Base-by-base conservation (phyloP, 2,888 invertebrate species). In the Choreutis nemorana region DNA sequence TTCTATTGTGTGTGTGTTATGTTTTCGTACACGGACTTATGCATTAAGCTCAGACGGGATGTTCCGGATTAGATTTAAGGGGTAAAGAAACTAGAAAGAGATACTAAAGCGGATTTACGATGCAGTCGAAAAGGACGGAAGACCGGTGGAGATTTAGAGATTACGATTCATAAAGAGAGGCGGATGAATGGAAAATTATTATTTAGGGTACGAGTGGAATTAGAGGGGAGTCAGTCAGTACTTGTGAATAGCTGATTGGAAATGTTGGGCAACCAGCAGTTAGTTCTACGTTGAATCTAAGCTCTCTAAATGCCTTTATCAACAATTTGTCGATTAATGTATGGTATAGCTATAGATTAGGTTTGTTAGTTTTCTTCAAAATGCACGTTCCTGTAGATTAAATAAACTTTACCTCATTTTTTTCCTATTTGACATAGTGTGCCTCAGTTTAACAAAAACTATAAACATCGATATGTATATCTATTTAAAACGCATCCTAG, bases 11-110 rank as follows among this genome's bases (percentile, higher is more conserved):
- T 42, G 29, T 20, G 37, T 34, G 34, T 41, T 35, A 35, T 35
- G 35, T 31, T 34, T 35, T 32, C 35, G 32, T 28, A 32, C 26
- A 21, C 36, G 41, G 44, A 50, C 43, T 53, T 48, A 50, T 41
- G 49, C 51, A 53, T 48, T 50, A 50, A 59, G 53, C 53, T 49
- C 53, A 62, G 60, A 61, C 71, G 68, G 71, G 75, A 75, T 70
- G 72, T 73, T 51, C 58, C 72, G 75, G 77, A 78, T 79, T 79
- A 79, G 77, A 67, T 72, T 72, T 72, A 71, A 71, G 64, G 77
- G 75, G 71, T 73, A 72, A 73, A 70, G 70, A 67, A 68, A 66
- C 59, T 58, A 49, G 59, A 75, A 48, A 41, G 62, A 45, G 77
- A 77, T 45, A 45, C 36, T 32, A 39, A 52, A 39, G 33, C 30